A percentile compares a stretch with the other conserved stretches of the same genome.
Evolutionary conservation across 2,113 vertebrate genomes (phyloP).

Genomic region (Tichodroma muraria): DNA sequence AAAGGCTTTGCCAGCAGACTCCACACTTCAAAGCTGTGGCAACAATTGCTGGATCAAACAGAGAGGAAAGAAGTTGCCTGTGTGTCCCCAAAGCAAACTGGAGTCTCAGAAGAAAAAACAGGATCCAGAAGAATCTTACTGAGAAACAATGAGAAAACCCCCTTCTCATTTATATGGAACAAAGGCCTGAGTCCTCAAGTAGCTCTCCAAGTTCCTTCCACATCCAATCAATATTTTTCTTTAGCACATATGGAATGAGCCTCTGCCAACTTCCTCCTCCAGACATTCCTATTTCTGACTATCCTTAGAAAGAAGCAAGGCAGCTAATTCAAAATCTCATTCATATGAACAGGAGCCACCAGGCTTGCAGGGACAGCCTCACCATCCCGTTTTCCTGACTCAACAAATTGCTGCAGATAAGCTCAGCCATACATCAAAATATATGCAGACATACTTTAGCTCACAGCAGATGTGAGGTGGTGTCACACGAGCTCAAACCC

Average conservation of each 20-base stretch:
- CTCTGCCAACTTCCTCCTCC: constrained; percentile 40
- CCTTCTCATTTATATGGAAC: background rate
- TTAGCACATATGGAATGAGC: constrained; percentile 23
- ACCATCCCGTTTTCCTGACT: background rate
- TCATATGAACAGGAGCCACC: background rate
- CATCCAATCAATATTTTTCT: constrained; percentile 48
- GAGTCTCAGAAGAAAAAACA: constrained; percentile 15
- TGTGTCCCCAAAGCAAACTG: constrained; percentile 3
- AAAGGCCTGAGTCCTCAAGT: constrained; percentile 12
- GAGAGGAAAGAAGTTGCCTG: constrained; percentile 35
- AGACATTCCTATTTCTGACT: constrained; percentile 6
- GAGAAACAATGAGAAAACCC: constrained; percentile 5
- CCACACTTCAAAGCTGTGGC: constrained; percentile 25
- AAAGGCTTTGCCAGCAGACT: constrained; percentile 16
- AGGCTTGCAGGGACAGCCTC: background rate
- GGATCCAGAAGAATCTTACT: constrained; percentile 19
- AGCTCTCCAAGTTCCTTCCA: constrained; percentile 24
- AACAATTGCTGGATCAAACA: constrained; percentile 48
- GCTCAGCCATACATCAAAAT: background rate
- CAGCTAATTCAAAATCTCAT: background rate
- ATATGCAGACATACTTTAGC: background rate
- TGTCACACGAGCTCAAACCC: background rate
- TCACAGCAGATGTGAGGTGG: background rate
- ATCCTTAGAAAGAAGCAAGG: background rate
- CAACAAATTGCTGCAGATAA: background rate